These are phyloP conservation scores for Blennius ocellaris DNA, from an alignment of 2,113 vertebrate species.

Conservation along the genomic window DNA sequence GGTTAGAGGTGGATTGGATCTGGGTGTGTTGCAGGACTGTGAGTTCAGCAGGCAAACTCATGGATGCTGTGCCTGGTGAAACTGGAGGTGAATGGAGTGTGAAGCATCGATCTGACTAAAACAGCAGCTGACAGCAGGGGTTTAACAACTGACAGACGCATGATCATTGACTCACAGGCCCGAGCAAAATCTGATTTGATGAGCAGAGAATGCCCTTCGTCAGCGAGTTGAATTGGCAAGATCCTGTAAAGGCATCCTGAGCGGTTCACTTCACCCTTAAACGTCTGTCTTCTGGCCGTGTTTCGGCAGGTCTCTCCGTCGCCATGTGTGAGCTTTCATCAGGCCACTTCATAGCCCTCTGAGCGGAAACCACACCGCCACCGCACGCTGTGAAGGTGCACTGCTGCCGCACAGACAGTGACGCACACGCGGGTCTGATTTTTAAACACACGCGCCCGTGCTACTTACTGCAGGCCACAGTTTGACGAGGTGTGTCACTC, in stretches of 20 bases:
- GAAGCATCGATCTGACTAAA: neutral
- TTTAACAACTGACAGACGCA: neutral
- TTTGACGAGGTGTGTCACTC: slow-evolving; percentile 61
- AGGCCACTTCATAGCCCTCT: slow-evolving; percentile 60
- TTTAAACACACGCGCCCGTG: slow-evolving; percentile 33
- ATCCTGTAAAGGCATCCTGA: neutral
- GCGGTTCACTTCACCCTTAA: neutral
- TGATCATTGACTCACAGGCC: neutral
- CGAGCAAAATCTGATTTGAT: neutral
- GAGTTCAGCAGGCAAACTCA: neutral
- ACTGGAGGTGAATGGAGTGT: neutral
- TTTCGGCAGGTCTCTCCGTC: slow-evolving; percentile 28
- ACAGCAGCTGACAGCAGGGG: slow-evolving; percentile 5
- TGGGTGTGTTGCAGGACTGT: neutral
- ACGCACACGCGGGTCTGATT: slow-evolving; percentile 50
- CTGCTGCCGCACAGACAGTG: slow-evolving; percentile 27
- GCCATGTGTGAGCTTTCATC: slow-evolving; percentile 62
- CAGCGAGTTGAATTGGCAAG: neutral
- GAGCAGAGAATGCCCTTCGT: slow-evolving; percentile 2
- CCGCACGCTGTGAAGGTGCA: slow-evolving; percentile 46
- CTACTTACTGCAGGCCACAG: slow-evolving; percentile 46
- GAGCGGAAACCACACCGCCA: slow-evolving; percentile 65
- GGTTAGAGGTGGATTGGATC: neutral
- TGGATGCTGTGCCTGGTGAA: neutral
- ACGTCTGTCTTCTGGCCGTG: slow-evolving; percentile 8